These are phyloP conservation scores for Tapera naevia DNA, from an alignment of 2,797 vertebrate species.

Conservation along the genomic window DNA sequence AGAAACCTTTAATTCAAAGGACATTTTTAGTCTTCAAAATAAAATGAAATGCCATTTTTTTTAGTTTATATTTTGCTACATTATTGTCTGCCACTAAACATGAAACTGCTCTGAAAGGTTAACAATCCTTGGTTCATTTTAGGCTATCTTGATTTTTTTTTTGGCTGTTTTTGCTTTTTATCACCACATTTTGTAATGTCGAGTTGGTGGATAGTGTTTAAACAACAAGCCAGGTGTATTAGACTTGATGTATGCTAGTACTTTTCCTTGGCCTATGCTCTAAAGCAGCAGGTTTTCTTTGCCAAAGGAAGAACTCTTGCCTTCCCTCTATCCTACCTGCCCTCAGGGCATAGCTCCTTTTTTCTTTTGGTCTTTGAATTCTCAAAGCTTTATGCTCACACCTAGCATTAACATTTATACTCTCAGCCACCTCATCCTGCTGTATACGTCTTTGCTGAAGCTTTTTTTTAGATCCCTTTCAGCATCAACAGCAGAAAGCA, in stretches of 20 bases:
- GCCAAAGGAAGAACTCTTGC: background rate
- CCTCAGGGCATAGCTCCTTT: background rate
- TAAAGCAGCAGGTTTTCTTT: background rate
- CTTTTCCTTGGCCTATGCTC: background rate
- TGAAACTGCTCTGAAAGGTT: background rate
- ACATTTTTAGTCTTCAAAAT: background rate
- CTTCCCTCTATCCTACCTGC: background rate
- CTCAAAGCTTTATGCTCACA: slow-evolving; percentile 14
- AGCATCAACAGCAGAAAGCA: background rate
- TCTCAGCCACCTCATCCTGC: background rate
- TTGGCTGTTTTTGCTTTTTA: background rate
- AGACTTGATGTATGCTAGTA: background rate
- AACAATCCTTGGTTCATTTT: background rate
- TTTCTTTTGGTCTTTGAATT: slow-evolving; percentile 25
- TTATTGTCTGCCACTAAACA: background rate
- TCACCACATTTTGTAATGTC: background rate
- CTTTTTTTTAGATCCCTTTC: slow-evolving; percentile 27
- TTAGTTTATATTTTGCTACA: background rate
- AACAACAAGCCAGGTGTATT: background rate
- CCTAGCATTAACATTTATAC: slow-evolving; percentile 41
- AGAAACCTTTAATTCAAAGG: background rate
- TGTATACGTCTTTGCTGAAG: background rate
- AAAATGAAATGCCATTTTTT: background rate
- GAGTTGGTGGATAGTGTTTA: background rate
- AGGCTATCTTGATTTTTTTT: background rate